A percentile compares a stretch with the other conserved stretches of the same genome.
phyloP scores from a whole-genome alignment of 1,140 invertebrate genomes.

The Melitaea cinxia region DNA sequence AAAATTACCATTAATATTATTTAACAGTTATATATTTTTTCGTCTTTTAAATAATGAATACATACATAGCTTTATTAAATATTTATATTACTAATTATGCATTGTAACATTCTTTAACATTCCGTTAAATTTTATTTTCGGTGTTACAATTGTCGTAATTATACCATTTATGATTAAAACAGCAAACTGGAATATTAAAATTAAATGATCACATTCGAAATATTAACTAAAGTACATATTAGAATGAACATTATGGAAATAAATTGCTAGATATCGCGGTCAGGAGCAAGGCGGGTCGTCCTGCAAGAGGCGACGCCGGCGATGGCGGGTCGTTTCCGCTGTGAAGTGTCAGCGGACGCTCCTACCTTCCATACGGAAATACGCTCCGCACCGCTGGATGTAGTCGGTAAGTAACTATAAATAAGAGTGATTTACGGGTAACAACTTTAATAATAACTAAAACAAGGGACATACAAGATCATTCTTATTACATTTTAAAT shows the following conservation, averaged over 20 bases:
- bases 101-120: too few relatives aligned
- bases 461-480: too few relatives aligned
- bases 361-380: constrained; percentile 84
- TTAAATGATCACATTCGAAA: too few relatives aligned
- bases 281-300: constrained; percentile 80
- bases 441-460: too few relatives aligned
- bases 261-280: constrained; percentile 75
- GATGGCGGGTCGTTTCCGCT: constrained; percentile 83
- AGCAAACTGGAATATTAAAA: too few relatives aligned
- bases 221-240: background rate
- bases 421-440: background rate
- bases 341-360: constrained; percentile 84
- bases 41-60: too few relatives aligned
- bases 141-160: background rate
- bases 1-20: too few relatives aligned
- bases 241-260: constrained; percentile 15
- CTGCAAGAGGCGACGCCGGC: constrained; percentile 80
- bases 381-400: constrained; percentile 81
- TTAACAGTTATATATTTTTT: too few relatives aligned
- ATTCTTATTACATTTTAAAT: too few relatives aligned
- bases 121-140: too few relatives aligned
- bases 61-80: too few relatives aligned
- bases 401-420: constrained; percentile 66
- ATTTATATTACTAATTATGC: too few relatives aligned
- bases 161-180: background rate